Percentiles rank a stretch among this genome's conserved stretches.
These are phyloP conservation scores for Pristionchus exspectatus DNA, from an alignment of 2,888 invertebrate species.

Conservation along the genomic window DNA sequence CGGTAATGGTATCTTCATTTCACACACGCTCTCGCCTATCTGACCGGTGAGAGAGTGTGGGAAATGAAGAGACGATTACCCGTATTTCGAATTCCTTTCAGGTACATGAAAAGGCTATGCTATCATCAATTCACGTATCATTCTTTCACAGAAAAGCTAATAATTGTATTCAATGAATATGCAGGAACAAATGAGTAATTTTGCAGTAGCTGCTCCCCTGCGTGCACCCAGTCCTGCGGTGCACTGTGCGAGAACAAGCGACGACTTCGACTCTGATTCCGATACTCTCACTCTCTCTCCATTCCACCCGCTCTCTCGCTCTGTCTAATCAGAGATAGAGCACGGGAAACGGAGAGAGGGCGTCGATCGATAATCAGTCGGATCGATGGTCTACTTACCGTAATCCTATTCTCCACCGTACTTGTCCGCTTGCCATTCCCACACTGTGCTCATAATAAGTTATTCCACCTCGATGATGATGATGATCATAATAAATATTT, in stretches of 20 bases:
- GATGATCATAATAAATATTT: conserved; percentile 32
- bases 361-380: conserved; percentile 11
- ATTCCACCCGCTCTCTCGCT: neutral
- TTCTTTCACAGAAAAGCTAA: too few species aligned
- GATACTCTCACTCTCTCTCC: neutral
- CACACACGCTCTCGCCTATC: too few species aligned
- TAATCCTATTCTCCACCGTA: neutral
- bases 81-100: too few species aligned
- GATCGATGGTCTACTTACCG: conserved; percentile 9
- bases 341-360: too few species aligned
- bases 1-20: too few species aligned
- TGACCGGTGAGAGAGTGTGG: too few species aligned
- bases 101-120: too few species aligned
- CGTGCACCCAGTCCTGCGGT: conserved; percentile 45
- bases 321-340: neutral
- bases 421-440: conserved; percentile 50
- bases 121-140: too few species aligned
- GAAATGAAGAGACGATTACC: too few species aligned
- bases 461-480: conserved; percentile 37
- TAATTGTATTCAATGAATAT: neutral
- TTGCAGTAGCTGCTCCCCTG: conserved; percentile 44
- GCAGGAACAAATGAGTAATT: neutral
- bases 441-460: conserved; percentile 38
- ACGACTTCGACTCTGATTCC: conserved; percentile 24
- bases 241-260: conserved; percentile 55